Base-by-base conservation (phyloP, 2,797 vertebrate genomes). In the Kryptopterus vitreolus region DNA sequence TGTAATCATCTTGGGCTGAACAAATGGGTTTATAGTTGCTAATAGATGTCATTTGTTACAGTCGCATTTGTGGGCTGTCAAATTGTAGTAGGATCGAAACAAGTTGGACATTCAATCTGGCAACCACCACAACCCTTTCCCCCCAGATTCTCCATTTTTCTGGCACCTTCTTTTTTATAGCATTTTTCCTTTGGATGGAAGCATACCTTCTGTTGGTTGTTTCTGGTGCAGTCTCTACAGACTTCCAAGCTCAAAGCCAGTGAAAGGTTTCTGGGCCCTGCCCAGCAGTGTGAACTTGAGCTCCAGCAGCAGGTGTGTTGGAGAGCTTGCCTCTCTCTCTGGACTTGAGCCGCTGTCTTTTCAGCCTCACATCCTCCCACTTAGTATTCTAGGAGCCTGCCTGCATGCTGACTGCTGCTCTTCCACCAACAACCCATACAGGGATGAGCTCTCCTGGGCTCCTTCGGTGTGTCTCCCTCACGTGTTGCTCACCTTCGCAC, bases 261-360 rank as follows among this genome's bases (percentile, higher is more conserved):
- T 48, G 35, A 52, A 80, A 80, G 48, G 77, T 83, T 48, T 33
- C 53, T 69, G 9, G 74, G 58, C 68, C 59, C n/a, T 68, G 48
- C 75, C 61, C 79, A 82, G 70, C 73, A 83, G 68, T 69, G 62
- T 72, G 74, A 77, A 82, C 80, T 43, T 33, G 26, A 73, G 62
- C 58, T 80, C 78, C 61, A 65, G 48, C 74, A 75, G 83, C 83
- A 85, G 81, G 83, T 82, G 81, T 80, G 76, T 78, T 74, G 81
- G 78, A 81, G 66, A 82, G 75, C 65, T 81, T 70, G 61, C 78
- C 58, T 63, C 58, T 50, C 58, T 50, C 71, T 58, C 29, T 78
- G 68, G 78, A 63, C 74, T 29, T 46, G 46, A 65, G 77, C 79
- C 78, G 68, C 62, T 70, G 50, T 79, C 68, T 79, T 55, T 63